phyloP scores from a whole-genome alignment of 2,113 vertebrate genomes.

The Scomber scombrus region DNA sequence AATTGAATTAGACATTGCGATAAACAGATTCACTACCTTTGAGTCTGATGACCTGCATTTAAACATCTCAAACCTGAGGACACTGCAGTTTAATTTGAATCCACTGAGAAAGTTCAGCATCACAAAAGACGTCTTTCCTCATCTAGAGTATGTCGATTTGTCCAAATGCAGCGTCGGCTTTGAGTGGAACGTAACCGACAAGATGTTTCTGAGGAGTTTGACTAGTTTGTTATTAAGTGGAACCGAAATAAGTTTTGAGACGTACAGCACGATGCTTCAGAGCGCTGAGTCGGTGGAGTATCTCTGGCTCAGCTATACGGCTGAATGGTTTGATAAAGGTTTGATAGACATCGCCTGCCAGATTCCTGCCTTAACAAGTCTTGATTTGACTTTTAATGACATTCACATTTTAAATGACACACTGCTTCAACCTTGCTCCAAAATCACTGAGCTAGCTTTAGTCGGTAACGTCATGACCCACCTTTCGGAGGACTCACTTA shows the following conservation, averaged over 20 bases:
- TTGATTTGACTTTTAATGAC: constrained; percentile 65
- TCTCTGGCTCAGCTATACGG: constrained; percentile 57
- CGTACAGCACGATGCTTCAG: constrained; percentile 28
- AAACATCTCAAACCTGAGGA: no score
- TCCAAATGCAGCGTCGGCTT: no score
- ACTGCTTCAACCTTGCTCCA: constrained; percentile 48
- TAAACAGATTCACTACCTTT: no score
- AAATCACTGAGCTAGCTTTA: constrained; percentile 59
- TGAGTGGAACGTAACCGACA: no score
- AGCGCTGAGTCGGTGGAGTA: constrained; percentile 61
- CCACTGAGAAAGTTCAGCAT: no score
- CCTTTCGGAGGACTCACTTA: constrained; percentile 32
- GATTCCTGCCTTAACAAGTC: constrained; percentile 47
- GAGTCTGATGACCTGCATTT: no score
- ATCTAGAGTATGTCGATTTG: no score
- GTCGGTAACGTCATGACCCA: constrained; percentile 12
- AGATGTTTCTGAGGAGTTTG: no score
- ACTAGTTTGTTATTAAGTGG: no score
- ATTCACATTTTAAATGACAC: constrained; percentile 21
- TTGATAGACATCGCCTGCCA: constrained; percentile 72
- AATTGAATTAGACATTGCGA: no score
- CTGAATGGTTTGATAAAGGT: not conserved
- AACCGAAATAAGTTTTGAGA: not conserved
- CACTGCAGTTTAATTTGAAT: no score
- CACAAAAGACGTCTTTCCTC: no score